Evolutionary conservation across 2,888 invertebrate genomes (phyloP), one percentile per base, ranked within the genome.

Genomic region (Gortyna flavago): DNA sequence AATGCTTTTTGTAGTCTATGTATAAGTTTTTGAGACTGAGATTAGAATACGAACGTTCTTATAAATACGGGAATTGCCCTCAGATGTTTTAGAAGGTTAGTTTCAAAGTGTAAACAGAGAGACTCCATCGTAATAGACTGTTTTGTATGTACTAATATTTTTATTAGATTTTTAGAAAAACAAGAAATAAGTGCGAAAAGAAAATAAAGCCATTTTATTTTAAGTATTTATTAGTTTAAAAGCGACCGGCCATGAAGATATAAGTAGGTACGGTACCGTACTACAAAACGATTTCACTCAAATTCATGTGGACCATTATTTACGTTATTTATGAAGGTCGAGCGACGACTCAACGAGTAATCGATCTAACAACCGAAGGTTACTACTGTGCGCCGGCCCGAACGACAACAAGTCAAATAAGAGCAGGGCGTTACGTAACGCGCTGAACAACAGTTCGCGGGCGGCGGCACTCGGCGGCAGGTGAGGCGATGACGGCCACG

Each of bases 291-390:
- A 69, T 69, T 38, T n/a, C n/a, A 35, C 21, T 59, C 25, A 21
- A 59, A 59, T 65, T 62, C n/a, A 44, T 51, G 41, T 29, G 16
- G 35, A 51, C 2, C 25, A 59, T 67, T 79, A 13, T 51, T 62
- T 48, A 84, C 66, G 51, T 65, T 48, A 61, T 59, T 64, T 61
- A 54, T 41, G 32, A 38, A 78, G 72, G 81, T 69, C 82, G 64
- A 54, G 61, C 59, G 18, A 35, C 61, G 44, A 68, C 44, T 67
- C 59, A 32, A 35, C 64, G 41, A 71, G 51, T 66, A 35, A 87
- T 87, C 84, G 87, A 87, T 84, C 57, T 54, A 75, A 79, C 77
- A 71, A 61, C 70, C 41, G 51, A 64, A 65, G 67, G 84, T 72
- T 54, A 73, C 44, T 54, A 73, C 44, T 38, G 38, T 48, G 65